These are phyloP conservation scores for Lasioglossum marginatum DNA, from an alignment of 2,888 invertebrate species.

Conservation along the genomic window DNA sequence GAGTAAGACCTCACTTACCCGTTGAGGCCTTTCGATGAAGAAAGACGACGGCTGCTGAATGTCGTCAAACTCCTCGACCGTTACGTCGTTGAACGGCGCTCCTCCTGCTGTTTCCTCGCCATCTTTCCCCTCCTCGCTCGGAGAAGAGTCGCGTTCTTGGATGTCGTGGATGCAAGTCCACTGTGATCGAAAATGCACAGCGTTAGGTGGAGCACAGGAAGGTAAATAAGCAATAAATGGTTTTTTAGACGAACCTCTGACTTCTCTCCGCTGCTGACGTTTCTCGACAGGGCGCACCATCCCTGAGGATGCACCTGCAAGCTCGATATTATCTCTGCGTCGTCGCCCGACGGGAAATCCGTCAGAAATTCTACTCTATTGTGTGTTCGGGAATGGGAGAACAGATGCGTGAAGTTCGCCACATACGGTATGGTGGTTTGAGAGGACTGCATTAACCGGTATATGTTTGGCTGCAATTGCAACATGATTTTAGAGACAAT, in stretches of 20 bases:
- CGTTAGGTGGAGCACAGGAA: neutral
- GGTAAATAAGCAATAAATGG: neutral
- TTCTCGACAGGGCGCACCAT: constrained; percentile 95
- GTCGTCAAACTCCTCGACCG: constrained; percentile 74
- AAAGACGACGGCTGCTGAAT: constrained; percentile 79
- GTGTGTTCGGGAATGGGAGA: constrained; percentile 89
- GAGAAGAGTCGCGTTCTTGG: constrained; percentile 86
- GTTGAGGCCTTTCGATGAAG: constrained; percentile 77
- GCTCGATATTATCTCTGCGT: constrained; percentile 96
- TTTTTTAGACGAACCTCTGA: constrained; percentile 89
- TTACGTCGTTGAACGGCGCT: constrained; percentile 70
- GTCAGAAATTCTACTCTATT: constrained; percentile 96
- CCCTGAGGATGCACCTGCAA: constrained; percentile 96
- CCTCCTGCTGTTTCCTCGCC: constrained; percentile 64
- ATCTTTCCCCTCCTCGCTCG: constrained; percentile 75
- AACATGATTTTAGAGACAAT: neutral
- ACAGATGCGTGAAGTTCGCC: constrained; percentile 92
- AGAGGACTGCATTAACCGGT: constrained; percentile 94
- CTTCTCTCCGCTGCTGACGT: constrained; percentile 93
- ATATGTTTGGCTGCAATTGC: constrained; percentile 92
- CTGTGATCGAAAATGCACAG: constrained; percentile 83
- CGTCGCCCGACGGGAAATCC: constrained; percentile 94
- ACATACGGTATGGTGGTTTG: constrained; percentile 93
- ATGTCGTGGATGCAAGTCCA: constrained; percentile 98
- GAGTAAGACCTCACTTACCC: constrained; percentile 51